A percentile compares a stretch with the other conserved stretches of the same genome.
These are phyloP conservation scores for Agonum fuliginosum DNA, from an alignment of 2,888 invertebrate genomes.

Conservation along the genomic window DNA sequence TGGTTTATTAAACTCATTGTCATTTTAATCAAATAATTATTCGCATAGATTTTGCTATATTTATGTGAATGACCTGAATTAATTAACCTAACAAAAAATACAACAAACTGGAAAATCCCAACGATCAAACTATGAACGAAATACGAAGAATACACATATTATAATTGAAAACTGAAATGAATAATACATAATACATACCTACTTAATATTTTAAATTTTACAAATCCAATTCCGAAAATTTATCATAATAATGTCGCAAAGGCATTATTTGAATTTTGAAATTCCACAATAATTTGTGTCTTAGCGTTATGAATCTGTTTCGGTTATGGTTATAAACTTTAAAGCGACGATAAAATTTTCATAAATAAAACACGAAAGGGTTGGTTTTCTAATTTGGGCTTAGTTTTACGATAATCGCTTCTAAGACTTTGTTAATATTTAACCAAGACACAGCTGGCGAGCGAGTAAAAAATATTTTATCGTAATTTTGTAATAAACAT, in stretches of 20 bases:
- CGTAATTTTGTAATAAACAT: conserved; percentile 13
- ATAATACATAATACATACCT: too few relatives aligned
- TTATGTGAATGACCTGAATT: too few relatives aligned
- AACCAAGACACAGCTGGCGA: conserved; percentile 15
- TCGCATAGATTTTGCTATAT: too few relatives aligned
- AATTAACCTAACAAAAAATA: too few relatives aligned
- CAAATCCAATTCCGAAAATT: neutral
- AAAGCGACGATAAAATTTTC: conserved; percentile 46
- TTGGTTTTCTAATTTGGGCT: conserved; percentile 46
- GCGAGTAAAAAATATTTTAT: conserved; percentile 7
- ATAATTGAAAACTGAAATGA: too few relatives aligned
- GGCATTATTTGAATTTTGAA: neutral
- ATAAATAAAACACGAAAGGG: conserved; percentile 51
- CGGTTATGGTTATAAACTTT: conserved; percentile 12
- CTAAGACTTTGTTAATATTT: conserved; percentile 34
- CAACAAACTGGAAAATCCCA: too few relatives aligned
- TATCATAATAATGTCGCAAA: conserved; percentile 20
- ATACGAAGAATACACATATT: too few relatives aligned
- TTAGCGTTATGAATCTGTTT: conserved; percentile 30
- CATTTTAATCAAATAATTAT: too few relatives aligned
- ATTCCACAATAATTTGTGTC: neutral
- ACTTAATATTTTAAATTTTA: too few relatives aligned
- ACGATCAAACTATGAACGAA: too few relatives aligned
- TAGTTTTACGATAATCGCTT: conserved; percentile 55
- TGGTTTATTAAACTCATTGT: too few relatives aligned